phyloP scores from a whole-genome alignment of 2,888 invertebrate species.

The Anoplius nigerrimus region DNA sequence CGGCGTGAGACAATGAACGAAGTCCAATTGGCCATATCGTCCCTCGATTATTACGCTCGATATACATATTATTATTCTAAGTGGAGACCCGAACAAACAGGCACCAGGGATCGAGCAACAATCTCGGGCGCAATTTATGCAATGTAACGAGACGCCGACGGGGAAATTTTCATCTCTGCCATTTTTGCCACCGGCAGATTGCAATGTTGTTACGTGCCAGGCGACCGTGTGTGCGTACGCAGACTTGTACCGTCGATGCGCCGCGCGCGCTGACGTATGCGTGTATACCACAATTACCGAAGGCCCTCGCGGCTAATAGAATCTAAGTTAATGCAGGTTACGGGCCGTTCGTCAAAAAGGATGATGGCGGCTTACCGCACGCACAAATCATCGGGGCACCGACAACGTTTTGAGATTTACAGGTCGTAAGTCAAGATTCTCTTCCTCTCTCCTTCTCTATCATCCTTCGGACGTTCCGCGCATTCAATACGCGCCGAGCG shows the following conservation, averaged over 20 bases:
- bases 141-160: constrained; percentile 8
- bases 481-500: no score
- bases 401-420: constrained; percentile 57
- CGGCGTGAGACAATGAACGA: no score
- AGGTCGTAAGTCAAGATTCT: constrained; percentile 54
- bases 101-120: no score
- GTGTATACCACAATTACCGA: constrained; percentile 32
- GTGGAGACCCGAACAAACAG: not conserved
- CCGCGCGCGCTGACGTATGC: no score
- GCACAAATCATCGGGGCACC: constrained; percentile 54
- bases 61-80: no score
- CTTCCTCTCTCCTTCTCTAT: constrained; percentile 11
- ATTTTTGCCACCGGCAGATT: constrained; percentile 21
- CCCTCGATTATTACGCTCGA: no score
- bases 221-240: no score
- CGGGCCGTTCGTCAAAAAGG: constrained; percentile 38
- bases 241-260: no score
- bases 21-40: no score
- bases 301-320: constrained; percentile 51
- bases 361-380: constrained; percentile 59
- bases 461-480: constrained; percentile 1
- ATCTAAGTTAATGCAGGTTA: constrained; percentile 46
- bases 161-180: constrained; percentile 21
- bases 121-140: constrained; percentile 12
- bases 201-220: constrained; percentile 10